phyloP scores from a whole-genome alignment of 2,888 invertebrate species.

The Eumacrocentrus americanus region DNA sequence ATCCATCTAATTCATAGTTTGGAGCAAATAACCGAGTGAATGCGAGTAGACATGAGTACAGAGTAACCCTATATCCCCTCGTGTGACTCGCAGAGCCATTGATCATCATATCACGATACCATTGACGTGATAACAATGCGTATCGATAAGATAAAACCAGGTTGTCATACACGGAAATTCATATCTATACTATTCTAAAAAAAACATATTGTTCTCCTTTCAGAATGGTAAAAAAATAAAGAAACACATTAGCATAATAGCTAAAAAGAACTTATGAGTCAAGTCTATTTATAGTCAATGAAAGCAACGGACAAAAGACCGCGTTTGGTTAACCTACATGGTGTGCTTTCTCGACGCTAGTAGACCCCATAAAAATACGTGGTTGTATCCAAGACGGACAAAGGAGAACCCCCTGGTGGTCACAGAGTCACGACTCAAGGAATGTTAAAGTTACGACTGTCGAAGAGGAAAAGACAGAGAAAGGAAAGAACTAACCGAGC shows the following conservation, averaged over 20 bases:
- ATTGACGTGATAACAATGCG: conserved; percentile 5
- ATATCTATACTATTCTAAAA: neutral
- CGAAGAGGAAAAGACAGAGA: conserved; percentile 5
- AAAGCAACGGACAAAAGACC: conserved; percentile 13
- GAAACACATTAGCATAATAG: neutral
- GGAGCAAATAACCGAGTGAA: conserved; percentile 27
- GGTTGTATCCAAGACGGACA: conserved; percentile 24
- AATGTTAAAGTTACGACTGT: conserved; percentile 26
- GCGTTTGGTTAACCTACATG: conserved; percentile 10
- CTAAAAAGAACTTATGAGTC: neutral
- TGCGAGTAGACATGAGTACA: conserved; percentile 19
- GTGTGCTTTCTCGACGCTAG: neutral
- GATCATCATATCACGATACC: conserved; percentile 16
- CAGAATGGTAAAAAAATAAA: neutral
- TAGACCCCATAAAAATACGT: conserved; percentile 25
- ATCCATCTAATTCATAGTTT: neutral
- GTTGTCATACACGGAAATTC: neutral
- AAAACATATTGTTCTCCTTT: neutral
- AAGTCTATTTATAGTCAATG: conserved; percentile 20
- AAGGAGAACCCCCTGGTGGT: conserved; percentile 24
- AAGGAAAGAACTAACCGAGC: conserved; percentile 24
- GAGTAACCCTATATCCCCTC: conserved; percentile 31
- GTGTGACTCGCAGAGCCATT: conserved; percentile 9
- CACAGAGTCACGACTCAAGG: conserved; percentile 27
- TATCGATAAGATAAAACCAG: conserved; percentile 8